Conservation (phyloP, 2,113 vertebrate species). For the mouse (Mus musculus) region GRCm39 chr3:25735001-25735500, state of each 20-base stretch:
- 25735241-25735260: background rate
- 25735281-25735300: background rate
- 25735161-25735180: background rate
- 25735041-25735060: no score
- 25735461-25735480: background rate
- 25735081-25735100: background rate
- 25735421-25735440: slow-evolving; percentile 8
- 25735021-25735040: background rate
- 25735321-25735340: background rate
- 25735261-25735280: background rate
- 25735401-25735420: background rate
- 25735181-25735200: background rate
- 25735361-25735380: background rate
- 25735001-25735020: background rate
- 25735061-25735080: background rate
- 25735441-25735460: background rate
- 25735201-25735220: background rate
- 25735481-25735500: no score
- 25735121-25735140: background rate
- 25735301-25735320: background rate
- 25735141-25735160: background rate
- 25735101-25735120: background rate
- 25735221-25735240: background rate
- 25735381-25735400: background rate
- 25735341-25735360: background rate